Percentiles rank a stretch among this genome's conserved stretches.
These are phyloP conservation scores for Abrostola triplasia DNA, from an alignment of 2,888 invertebrate genomes.

Conservation along the genomic window DNA sequence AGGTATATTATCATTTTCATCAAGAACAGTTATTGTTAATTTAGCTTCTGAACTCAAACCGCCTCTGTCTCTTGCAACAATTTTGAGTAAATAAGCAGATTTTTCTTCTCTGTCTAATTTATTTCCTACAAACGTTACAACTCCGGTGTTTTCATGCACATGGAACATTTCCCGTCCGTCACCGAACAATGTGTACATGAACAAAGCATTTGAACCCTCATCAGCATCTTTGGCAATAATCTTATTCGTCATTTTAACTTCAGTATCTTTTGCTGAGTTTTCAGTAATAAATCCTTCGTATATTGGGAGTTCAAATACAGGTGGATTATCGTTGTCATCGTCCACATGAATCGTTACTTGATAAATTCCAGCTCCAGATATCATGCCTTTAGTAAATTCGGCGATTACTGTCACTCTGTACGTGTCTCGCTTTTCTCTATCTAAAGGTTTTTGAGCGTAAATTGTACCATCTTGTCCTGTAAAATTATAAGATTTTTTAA, in stretches of 20 bases:
- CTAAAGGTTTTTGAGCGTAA: slow-evolving; percentile 92
- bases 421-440: slow-evolving; percentile 92
- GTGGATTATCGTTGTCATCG: slow-evolving; percentile 96
- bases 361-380: slow-evolving; percentile 92
- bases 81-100: slow-evolving; percentile 90
- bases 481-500: slow-evolving; percentile 41
- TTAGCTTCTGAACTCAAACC: slow-evolving; percentile 92
- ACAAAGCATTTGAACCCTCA: slow-evolving; percentile 90
- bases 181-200: slow-evolving; percentile 91
- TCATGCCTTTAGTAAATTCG: slow-evolving; percentile 91
- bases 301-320: slow-evolving; percentile 91
- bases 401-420: slow-evolving; percentile 94
- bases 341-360: slow-evolving; percentile 94
- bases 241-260: slow-evolving; percentile 90
- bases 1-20: slow-evolving; percentile 95
- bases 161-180: slow-evolving; percentile 92
- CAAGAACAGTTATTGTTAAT: slow-evolving; percentile 91
- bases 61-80: slow-evolving; percentile 93
- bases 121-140: slow-evolving; percentile 87
- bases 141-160: slow-evolving; percentile 90
- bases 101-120: slow-evolving; percentile 93
- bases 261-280: slow-evolving; percentile 91
- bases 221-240: slow-evolving; percentile 93
- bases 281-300: slow-evolving; percentile 94
- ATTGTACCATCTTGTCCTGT: slow-evolving; percentile 91